These are phyloP conservation scores for Pionites leucogaster DNA, from an alignment of 2,113 vertebrate genomes.

Conservation along the genomic window DNA sequence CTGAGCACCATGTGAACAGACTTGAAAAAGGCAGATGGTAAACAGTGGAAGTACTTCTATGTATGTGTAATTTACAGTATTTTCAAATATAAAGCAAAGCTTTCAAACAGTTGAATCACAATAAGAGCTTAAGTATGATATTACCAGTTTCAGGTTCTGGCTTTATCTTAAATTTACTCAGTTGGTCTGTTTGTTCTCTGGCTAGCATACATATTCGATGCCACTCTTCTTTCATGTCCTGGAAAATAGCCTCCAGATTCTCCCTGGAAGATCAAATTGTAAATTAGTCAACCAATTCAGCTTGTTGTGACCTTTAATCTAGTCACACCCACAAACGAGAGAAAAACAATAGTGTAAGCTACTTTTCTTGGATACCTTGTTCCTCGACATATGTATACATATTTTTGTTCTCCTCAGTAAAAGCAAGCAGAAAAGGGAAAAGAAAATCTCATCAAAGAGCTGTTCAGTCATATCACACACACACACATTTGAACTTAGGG, in stretches of 20 bases:
- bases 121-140: slow-evolving; percentile 70
- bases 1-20: slow-evolving; percentile 60
- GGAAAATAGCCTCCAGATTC: slow-evolving; percentile 84
- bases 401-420: slow-evolving; percentile 17
- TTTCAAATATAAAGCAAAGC: slow-evolving; percentile 71
- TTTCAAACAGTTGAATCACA: slow-evolving; percentile 70
- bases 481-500: neutral
- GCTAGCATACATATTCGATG: slow-evolving; percentile 87
- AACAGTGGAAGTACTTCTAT: slow-evolving; percentile 63
- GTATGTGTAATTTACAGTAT: slow-evolving; percentile 70
- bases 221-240: slow-evolving; percentile 92
- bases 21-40: slow-evolving; percentile 67
- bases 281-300: slow-evolving; percentile 42
- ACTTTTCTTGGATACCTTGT: slow-evolving; percentile 17
- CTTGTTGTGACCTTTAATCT: slow-evolving; percentile 36
- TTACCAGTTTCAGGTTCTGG: slow-evolving; percentile 86
- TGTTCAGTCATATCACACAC: neutral
- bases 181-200: slow-evolving; percentile 90
- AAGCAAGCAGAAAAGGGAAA: slow-evolving; percentile 26
- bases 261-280: slow-evolving; percentile 79
- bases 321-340: neutral
- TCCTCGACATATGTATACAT: neutral
- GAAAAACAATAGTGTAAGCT: slow-evolving; percentile 16
- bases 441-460: slow-evolving; percentile 11
- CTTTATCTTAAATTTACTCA: slow-evolving; percentile 88